Evolutionary conservation across 2,888 invertebrate genomes (phyloP), one percentile per base, ranked within the genome.

Genomic region (Agrochola macilenta): DNA sequence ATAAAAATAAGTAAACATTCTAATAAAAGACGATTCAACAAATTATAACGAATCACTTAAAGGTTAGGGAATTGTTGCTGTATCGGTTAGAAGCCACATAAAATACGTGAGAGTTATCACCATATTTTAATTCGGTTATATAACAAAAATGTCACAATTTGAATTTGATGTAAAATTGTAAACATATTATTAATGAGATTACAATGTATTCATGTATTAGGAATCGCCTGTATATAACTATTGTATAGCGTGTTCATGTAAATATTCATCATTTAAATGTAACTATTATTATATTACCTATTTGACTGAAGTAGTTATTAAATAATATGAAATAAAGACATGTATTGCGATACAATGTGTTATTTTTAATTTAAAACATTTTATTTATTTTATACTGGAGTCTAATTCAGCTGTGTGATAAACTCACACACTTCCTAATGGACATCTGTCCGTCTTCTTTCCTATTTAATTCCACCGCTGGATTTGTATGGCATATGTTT

Each of bases 291-390:
- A 70, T 82, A 73, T 79, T 86, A 87, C 69, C 61, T 88, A 86
- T 85, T 75, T 69, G 85, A 86, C 85, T 86, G 85, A 86, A 79
- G 73, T 86, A 88, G 88, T 79, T 83, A 74, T 73, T 77, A 82
- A 86, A 76, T 83, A 66, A 73, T 71, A 71, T 76, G 61, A 75
- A 85, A 77, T 88, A 88, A 86, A 85, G 87, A 86, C 87, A 76
- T 83, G 77, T 86, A 88, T 75, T 86, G 65, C 79, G 58, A 69
- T 74, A 69, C 49, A 75, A 54, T 12, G 9, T 17, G 8, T 58
- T n/a, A 14, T 72, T 66, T 69, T 58, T 68, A 12, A 46, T 63
- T 79, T n/a, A n/a, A 35, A 35, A 30, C 17, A 14, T 35, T 60
- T 39, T n/a, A 20, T 39, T 35, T n/a, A 57, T 80, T 65, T 39